Evolutionary conservation across 1,140 invertebrate species (phyloP).

Genomic region (Trichoplusia ni): DNA sequence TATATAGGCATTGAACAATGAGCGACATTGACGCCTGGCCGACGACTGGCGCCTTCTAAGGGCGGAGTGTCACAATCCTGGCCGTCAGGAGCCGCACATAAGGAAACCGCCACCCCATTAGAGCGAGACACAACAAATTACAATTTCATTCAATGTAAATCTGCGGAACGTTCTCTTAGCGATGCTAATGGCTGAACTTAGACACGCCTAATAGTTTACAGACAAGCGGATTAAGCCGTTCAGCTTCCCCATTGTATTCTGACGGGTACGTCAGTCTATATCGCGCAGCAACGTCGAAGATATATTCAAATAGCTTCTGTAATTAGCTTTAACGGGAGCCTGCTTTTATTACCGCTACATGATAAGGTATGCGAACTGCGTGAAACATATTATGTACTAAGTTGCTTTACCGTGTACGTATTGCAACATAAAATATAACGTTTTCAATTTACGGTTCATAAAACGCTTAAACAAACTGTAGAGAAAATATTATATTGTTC

Average conservation of each 20-base stretch:
- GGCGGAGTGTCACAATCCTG: slow-evolving; percentile 47
- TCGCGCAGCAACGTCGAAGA: slow-evolving; percentile 9
- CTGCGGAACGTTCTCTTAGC: slow-evolving; percentile 48
- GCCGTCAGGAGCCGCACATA: slow-evolving; percentile 58
- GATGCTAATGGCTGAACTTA: slow-evolving; percentile 69
- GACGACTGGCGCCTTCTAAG: slow-evolving; percentile 53
- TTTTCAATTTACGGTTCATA: slow-evolving; percentile 8
- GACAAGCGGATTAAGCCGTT: slow-evolving; percentile 63
- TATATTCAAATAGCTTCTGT: slow-evolving; percentile 46
- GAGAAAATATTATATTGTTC: not conserved
- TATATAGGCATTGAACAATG: slow-evolving; percentile 58
- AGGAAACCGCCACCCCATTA: slow-evolving; percentile 65
- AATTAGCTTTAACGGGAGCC: slow-evolving; percentile 34
- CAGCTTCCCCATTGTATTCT: slow-evolving; percentile 50
- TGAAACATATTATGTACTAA: slow-evolving; percentile 13
- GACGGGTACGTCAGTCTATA: slow-evolving; percentile 56
- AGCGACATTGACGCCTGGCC: slow-evolving; percentile 56
- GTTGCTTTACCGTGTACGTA: not conserved
- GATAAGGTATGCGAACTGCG: slow-evolving; percentile 13
- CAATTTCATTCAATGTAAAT: slow-evolving; percentile 80
- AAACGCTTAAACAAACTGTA: not conserved
- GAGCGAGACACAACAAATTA: slow-evolving; percentile 69
- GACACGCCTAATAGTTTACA: slow-evolving; percentile 66
- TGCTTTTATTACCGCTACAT: slow-evolving; percentile 23
- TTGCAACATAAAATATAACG: slow-evolving; percentile 11